Evolutionary conservation across 1,140 invertebrate species (phyloP).

Genomic region (Drosophila erecta): DNA sequence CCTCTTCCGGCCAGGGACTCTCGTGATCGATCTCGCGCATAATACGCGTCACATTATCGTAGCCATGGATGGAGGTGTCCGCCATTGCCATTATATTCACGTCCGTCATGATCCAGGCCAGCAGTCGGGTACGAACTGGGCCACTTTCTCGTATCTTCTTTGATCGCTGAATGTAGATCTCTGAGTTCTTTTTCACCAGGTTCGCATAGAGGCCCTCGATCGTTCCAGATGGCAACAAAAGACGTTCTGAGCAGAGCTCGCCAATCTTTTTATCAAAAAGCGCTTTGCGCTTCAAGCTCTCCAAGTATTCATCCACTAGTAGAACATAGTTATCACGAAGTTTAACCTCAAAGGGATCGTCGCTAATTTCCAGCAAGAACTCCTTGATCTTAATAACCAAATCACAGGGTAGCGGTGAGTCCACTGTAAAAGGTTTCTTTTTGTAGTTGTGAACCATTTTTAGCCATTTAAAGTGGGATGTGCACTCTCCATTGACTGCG

Average conservation of each 20-base stretch:
- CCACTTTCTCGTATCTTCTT: constrained; percentile 90
- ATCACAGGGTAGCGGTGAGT: constrained; percentile 92
- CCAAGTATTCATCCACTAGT: constrained; percentile 97
- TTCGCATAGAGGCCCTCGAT: constrained; percentile 94
- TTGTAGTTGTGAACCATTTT: constrained; percentile 91
- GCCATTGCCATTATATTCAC: constrained; percentile 93
- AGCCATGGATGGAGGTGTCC: constrained; percentile 93
- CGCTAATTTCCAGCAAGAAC: constrained; percentile 95
- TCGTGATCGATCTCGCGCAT: constrained; percentile 93
- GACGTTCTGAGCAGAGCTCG: constrained; percentile 91
- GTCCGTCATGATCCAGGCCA: constrained; percentile 92
- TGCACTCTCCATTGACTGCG: constrained; percentile 95
- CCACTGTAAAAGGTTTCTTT: constrained; percentile 88
- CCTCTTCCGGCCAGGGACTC: constrained; percentile 95
- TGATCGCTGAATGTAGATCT: constrained; percentile 97
- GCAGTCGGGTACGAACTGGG: constrained; percentile 90
- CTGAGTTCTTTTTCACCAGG: constrained; percentile 94
- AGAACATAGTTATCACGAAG: constrained; percentile 98
- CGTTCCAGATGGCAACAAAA: constrained; percentile 93
- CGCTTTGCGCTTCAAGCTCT: constrained; percentile 95
- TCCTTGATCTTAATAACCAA: constrained; percentile 93
- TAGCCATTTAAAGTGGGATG: constrained; percentile 95
- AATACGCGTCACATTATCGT: constrained; percentile 90
- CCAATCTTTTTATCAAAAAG: constrained; percentile 92
- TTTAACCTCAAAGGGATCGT: constrained; percentile 99